These are phyloP conservation scores for Chromoteleia sp. DNA, from an alignment of 2,888 invertebrate species.

Conservation along the genomic window DNA sequence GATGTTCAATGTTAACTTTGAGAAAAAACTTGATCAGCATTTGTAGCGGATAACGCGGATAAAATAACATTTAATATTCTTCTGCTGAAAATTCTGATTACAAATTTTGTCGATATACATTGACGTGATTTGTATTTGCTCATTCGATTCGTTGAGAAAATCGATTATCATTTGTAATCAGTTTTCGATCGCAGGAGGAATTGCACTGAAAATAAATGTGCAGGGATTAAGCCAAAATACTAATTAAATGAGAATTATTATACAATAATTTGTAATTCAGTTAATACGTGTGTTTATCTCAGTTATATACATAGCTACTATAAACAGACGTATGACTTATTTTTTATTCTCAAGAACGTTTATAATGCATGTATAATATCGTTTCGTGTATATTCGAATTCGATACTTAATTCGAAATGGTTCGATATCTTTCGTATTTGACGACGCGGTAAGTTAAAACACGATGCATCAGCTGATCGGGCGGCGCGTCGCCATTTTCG, in stretches of 20 bases:
- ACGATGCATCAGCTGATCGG: constrained; percentile 34
- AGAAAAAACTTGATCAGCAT: constrained; percentile 67
- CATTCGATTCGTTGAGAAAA: constrained; percentile 44
- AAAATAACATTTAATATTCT: constrained; percentile 62
- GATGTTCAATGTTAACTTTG: constrained; percentile 70
- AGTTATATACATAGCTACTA: not conserved
- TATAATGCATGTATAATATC: not conserved
- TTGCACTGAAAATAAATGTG: not conserved
- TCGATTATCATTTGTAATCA: not conserved
- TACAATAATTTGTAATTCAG: no score
- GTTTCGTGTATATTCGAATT: not conserved
- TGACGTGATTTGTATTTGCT: constrained; percentile 38
- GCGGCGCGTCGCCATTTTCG: constrained; percentile 30
- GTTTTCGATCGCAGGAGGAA: not conserved
- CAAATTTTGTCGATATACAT: constrained; percentile 48
- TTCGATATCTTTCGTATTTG: not conserved
- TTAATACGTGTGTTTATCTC: no score
- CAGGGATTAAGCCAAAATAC: no score
- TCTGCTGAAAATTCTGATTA: constrained; percentile 52
- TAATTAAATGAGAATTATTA: not conserved
- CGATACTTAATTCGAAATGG: no score
- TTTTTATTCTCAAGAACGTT: no score
- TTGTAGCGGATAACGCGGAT: constrained; percentile 63
- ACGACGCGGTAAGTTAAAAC: constrained; percentile 3
- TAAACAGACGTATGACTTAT: no score